phyloP scores from a whole-genome alignment of 2,113 vertebrate genomes.

The Ceratotherium simum region DNA sequence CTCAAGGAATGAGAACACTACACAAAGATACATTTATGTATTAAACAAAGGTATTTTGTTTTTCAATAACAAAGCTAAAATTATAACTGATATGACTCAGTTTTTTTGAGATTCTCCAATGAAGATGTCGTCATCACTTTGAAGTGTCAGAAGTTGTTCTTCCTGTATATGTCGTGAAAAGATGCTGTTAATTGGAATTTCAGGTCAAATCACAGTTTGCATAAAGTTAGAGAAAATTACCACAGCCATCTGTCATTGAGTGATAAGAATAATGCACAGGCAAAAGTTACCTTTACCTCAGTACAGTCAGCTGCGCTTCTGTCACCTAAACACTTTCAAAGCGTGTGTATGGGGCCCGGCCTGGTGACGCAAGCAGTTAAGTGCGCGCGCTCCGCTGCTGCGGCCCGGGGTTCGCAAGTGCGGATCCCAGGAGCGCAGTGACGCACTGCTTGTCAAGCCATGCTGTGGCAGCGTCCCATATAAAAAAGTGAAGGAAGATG shows the following conservation, averaged over 20 bases:
- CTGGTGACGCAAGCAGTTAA: too few relatives aligned
- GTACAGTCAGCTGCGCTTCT: neutral
- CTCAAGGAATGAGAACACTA: neutral
- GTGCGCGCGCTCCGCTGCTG: too few relatives aligned
- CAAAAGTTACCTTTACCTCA: neutral
- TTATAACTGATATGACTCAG: neutral
- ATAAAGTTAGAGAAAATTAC: slow-evolving; percentile 50
- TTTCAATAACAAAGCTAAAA: slow-evolving; percentile 17
- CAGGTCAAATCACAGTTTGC: slow-evolving; percentile 40
- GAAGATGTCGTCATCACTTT: neutral
- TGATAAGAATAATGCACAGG: neutral
- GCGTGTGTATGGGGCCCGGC: neutral
- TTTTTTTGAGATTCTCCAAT: slow-evolving; percentile 20
- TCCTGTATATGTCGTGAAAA: neutral
- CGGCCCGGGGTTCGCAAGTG: too few relatives aligned
- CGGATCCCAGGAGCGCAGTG: too few relatives aligned
- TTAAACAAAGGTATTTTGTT: neutral
- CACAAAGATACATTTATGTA: neutral
- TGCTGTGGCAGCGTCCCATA: too few relatives aligned
- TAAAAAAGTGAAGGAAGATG: too few relatives aligned
- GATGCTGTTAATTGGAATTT: slow-evolving; percentile 32
- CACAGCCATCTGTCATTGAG: neutral
- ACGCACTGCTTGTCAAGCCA: too few relatives aligned
- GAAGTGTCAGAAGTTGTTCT: slow-evolving; percentile 31
- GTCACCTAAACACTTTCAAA: neutral